Conservation (phyloP, 2,888 invertebrate genomes). For the Nephrotoma guestfalica region DNA sequence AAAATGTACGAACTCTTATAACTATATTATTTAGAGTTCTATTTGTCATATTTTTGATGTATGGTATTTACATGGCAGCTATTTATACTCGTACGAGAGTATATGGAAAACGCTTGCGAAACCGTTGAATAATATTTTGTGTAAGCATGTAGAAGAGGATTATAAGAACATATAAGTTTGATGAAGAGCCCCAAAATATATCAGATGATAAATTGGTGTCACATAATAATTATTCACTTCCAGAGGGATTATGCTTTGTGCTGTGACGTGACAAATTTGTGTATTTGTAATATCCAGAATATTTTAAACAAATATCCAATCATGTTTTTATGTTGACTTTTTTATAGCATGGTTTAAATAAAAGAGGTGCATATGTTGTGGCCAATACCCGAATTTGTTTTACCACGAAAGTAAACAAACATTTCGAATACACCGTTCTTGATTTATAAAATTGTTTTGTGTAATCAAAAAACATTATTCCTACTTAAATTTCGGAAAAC, state of each 20-base stretch:
- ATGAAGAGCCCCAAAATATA: neutral
- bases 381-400: too few relatives aligned
- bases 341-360: too few relatives aligned
- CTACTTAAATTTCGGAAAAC: too few relatives aligned
- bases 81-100: neutral
- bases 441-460: too few relatives aligned
- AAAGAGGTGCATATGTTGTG: too few relatives aligned
- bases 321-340: too few relatives aligned
- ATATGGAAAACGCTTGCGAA: neutral
- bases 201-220: neutral
- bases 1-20: neutral
- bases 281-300: neutral
- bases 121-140: neutral
- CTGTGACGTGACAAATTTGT: neutral
- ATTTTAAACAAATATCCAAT: too few relatives aligned
- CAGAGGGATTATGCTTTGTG: neutral
- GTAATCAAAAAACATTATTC: too few relatives aligned
- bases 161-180: too few relatives aligned
- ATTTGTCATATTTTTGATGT: neutral
- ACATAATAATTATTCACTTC: neutral
- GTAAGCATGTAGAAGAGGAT: neutral
- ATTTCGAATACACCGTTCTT: too few relatives aligned
- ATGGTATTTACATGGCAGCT: neutral
- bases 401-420: too few relatives aligned
- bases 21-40: neutral